A percentile compares a stretch with the other conserved stretches of the same genome.
phyloP scores from a whole-genome alignment of 2,888 invertebrate species.

The Habroteleia sp. region DNA sequence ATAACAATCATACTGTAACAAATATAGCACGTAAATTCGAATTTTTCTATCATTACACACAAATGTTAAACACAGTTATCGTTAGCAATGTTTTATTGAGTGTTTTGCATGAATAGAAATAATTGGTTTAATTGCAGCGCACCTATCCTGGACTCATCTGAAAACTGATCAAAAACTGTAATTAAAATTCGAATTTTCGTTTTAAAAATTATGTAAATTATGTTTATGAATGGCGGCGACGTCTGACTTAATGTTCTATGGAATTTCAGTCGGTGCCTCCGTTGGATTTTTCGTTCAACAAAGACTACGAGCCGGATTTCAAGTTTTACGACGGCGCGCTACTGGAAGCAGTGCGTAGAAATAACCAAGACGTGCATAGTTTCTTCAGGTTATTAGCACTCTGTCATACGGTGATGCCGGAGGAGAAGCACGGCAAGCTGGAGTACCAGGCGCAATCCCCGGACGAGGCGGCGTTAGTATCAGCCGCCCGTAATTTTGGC shows the following conservation, averaged over 20 bases:
- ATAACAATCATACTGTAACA: no score
- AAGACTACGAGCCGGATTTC: conserved; percentile 94
- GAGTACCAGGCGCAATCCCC: conserved; percentile 98
- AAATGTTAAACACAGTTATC: no score
- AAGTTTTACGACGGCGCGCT: conserved; percentile 95
- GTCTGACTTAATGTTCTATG: neutral
- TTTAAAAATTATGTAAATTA: no score
- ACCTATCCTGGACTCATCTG: no score
- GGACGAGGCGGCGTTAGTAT: conserved; percentile 98
- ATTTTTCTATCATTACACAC: no score
- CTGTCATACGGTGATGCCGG: conserved; percentile 99
- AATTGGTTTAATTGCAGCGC: no score
- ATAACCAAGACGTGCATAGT: conserved; percentile 88
- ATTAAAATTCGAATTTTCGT: conserved; percentile 28
- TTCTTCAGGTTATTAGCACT: conserved; percentile 96
- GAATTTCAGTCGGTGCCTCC: conserved; percentile 86
- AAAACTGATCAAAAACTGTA: no score
- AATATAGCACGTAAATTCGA: no score
- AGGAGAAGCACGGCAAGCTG: conserved; percentile 90
- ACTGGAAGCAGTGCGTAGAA: conserved; percentile 89
- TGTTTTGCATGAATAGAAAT: no score
- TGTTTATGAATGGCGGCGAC: no score
- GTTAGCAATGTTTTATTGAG: no score
- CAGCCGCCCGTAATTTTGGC: conserved; percentile 99
- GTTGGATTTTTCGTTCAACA: conserved; percentile 97